Conservation (phyloP, 2,797 vertebrate genomes). For the Cyclura pinguis region DNA sequence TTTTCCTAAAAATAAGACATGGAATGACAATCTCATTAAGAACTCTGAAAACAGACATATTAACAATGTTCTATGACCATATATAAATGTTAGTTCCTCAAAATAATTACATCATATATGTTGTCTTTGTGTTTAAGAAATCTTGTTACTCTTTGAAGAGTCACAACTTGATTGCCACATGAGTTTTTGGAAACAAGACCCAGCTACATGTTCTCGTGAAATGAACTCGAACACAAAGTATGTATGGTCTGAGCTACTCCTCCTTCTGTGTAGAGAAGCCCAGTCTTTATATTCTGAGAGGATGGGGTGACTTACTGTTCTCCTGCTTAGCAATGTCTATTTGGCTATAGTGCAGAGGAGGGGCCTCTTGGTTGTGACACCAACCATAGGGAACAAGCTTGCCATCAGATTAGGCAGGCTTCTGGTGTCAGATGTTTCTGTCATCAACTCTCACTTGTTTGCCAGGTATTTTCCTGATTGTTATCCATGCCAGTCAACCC, state of each 20-base stretch:
- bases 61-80: neutral
- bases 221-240: neutral
- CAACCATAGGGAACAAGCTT: neutral
- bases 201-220: neutral
- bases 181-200: neutral
- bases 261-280: neutral
- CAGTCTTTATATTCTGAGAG: neutral
- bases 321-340: neutral
- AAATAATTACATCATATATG: neutral
- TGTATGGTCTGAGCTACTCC: neutral
- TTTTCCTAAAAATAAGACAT: constrained; percentile 63
- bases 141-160: neutral
- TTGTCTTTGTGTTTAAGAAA: neutral
- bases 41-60: constrained; percentile 5
- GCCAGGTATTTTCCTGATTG: neutral
- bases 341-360: neutral
- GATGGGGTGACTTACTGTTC: neutral
- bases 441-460: neutral
- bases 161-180: neutral
- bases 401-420: neutral
- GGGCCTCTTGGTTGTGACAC: neutral
- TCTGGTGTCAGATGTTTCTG: neutral
- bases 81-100: neutral
- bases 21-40: constrained; percentile 35
- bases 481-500: neutral